These are phyloP conservation scores for Dinomys branickii DNA, from an alignment of 2,113 vertebrate genomes.

Conservation along the genomic window DNA sequence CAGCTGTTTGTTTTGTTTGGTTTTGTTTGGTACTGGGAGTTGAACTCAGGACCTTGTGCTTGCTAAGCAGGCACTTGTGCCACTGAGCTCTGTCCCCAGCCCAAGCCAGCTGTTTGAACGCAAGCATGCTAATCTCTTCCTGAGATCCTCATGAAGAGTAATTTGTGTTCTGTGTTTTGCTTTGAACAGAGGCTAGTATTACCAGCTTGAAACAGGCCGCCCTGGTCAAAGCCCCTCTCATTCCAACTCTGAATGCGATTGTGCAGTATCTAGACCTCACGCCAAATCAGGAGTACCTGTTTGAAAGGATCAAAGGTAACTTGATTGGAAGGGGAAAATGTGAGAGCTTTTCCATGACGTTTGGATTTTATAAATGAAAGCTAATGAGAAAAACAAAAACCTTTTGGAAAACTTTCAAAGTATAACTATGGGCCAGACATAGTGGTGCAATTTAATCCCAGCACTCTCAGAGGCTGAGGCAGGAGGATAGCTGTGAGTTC, in stretches of 20 bases:
- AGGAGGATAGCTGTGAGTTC: background rate
- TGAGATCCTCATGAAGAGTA: background rate
- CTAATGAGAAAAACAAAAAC: background rate
- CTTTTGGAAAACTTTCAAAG: background rate
- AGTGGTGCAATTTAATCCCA: background rate
- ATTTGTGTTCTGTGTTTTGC: constrained; percentile 43
- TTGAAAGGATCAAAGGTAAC: constrained; percentile 94
- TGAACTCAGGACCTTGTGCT: too few species aligned
- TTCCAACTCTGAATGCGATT: constrained; percentile 93
- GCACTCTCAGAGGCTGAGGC: background rate
- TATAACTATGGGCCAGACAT: background rate
- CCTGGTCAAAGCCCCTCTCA: constrained; percentile 93
- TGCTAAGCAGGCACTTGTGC: too few species aligned
- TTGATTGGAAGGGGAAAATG: background rate
- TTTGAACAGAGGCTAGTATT: constrained; percentile 93
- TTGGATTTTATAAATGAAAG: constrained; percentile 54
- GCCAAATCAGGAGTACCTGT: constrained; percentile 96
- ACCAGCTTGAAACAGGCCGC: constrained; percentile 97
- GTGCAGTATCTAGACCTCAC: constrained; percentile 96
- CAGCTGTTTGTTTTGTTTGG: background rate
- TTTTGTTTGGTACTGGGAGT: too few species aligned
- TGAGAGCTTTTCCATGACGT: background rate
- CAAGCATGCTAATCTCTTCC: background rate
- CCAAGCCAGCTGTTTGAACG: background rate
- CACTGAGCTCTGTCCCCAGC: too few species aligned